Percentiles rank a stretch among this genome's conserved stretches.
Conservation (phyloP, 2,888 invertebrate species). For the Melieria picta region DNA sequence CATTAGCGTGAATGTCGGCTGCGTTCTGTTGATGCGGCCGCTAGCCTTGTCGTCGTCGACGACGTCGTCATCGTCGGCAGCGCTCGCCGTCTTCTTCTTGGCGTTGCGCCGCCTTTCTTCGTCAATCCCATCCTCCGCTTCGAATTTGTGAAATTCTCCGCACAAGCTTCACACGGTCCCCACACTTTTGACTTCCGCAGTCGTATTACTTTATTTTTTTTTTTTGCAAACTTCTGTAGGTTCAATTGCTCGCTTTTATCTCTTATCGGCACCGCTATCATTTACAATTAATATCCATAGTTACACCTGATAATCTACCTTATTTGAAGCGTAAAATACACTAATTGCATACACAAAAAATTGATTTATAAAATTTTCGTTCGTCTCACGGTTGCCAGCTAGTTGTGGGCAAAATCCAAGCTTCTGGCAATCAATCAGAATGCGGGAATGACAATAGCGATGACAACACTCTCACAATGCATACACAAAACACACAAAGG, state of each 20-base stretch:
- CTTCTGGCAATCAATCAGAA: too few relatives aligned
- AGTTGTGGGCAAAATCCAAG: too few relatives aligned
- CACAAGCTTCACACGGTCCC: conserved; percentile 12
- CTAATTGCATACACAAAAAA: conserved; percentile 63
- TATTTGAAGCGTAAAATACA: conserved; percentile 52
- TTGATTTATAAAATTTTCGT: conserved; percentile 61
- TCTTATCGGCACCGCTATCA: neutral
- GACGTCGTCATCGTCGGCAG: too few relatives aligned
- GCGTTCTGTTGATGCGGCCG: too few relatives aligned
- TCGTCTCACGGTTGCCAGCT: conserved; percentile 35
- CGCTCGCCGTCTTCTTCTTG: too few relatives aligned
- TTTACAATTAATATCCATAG: conserved; percentile 3
- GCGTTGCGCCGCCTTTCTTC: too few relatives aligned
- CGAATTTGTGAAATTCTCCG: conserved; percentile 15
- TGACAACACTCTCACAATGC: too few relatives aligned
- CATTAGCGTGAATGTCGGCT: too few relatives aligned
- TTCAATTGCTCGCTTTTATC: neutral
- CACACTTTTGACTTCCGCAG: conserved; percentile 8
- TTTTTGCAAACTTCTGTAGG: neutral
- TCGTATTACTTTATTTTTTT: neutral
- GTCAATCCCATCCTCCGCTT: neutral
- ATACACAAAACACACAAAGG: too few relatives aligned
- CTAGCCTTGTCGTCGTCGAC: too few relatives aligned
- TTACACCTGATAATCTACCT: conserved; percentile 45
- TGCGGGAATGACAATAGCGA: conserved; percentile 20